phyloP scores from a whole-genome alignment of 2,888 invertebrate genomes.

The Apeira syringaria region DNA sequence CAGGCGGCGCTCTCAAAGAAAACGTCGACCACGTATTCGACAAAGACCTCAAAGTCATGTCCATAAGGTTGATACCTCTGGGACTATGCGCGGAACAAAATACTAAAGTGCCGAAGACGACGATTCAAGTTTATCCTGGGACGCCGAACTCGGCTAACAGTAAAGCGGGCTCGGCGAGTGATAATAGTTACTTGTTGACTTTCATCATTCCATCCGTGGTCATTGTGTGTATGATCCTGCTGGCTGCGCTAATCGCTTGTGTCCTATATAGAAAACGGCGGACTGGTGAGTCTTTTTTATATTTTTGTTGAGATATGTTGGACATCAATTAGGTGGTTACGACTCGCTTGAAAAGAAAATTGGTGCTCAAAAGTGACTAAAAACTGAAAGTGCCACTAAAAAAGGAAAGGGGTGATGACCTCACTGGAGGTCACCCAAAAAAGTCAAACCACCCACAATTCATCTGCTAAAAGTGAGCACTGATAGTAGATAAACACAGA shows the following conservation, averaged over 20 bases:
- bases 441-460: no score
- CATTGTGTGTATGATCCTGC: slow-evolving; percentile 92
- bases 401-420: no score
- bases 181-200: slow-evolving; percentile 86
- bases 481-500: no score
- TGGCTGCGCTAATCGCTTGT: slow-evolving; percentile 94
- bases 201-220: slow-evolving; percentile 95
- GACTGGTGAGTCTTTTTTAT: slow-evolving; percentile 91
- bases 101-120: slow-evolving; percentile 61
- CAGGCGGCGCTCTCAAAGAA: slow-evolving; percentile 66
- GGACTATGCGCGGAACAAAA: slow-evolving; percentile 83
- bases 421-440: no score
- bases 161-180: slow-evolving; percentile 52
- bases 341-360: no score
- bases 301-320: no score
- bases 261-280: slow-evolving; percentile 92
- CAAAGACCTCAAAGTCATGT: slow-evolving; percentile 87
- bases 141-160: slow-evolving; percentile 51
- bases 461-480: no score
- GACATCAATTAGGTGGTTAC: no score
- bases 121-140: slow-evolving; percentile 46
- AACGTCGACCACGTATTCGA: slow-evolving; percentile 87
- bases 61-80: slow-evolving; percentile 84
- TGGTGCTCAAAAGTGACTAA: no score
- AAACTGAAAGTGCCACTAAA: no score